Base-by-base conservation (phyloP, 2,888 invertebrate species). In the Oxyscelio sp. region DNA sequence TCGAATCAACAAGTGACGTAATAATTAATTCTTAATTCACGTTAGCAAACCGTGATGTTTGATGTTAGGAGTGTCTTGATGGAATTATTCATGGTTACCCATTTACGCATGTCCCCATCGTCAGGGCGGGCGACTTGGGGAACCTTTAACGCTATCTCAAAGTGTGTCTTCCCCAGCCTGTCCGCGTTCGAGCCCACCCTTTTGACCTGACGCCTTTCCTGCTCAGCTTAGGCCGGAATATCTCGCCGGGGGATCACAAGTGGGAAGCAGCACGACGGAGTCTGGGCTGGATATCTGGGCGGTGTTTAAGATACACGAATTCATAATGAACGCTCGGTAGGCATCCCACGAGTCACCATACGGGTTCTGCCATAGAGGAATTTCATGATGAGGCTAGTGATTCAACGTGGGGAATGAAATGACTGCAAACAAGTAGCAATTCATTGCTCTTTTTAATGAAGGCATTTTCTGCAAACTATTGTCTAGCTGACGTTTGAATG, bases 21-120 rank as follows among this genome's bases (percentile, higher is more conserved):
- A n/a, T n/a, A n/a, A n/a, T n/a, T n/a, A n/a, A n/a, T n/a, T n/a
- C n/a, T n/a, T n/a, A n/a, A n/a, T n/a, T n/a, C n/a, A n/a, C n/a
- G n/a, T n/a, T n/a, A n/a, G n/a, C n/a, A n/a, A n/a, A n/a, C n/a
- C n/a, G n/a, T n/a, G n/a, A n/a, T n/a, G n/a, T n/a, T n/a, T n/a
- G n/a, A n/a, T n/a, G n/a, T n/a, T n/a, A 43, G 40, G 27, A 17
- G n/a, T 59, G 40, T 59, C 59, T 40, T 15, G 22, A n/a, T 17
- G n/a, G n/a, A 58, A 65, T 87, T 77, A 85, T 70, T 79, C 79
- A 83, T 83, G 85, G 77, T 74, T 78, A 78, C 86, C 86, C 85
- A 80, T 68, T 78, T 78, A 86, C 70, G 81, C 83, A 70, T 75
- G 78, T 63, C 73, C 19, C 59, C 63, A 34, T 34, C 15, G 17